phyloP scores from a whole-genome alignment of 2,888 invertebrate genomes.

The Lepas anatifera region DNA sequence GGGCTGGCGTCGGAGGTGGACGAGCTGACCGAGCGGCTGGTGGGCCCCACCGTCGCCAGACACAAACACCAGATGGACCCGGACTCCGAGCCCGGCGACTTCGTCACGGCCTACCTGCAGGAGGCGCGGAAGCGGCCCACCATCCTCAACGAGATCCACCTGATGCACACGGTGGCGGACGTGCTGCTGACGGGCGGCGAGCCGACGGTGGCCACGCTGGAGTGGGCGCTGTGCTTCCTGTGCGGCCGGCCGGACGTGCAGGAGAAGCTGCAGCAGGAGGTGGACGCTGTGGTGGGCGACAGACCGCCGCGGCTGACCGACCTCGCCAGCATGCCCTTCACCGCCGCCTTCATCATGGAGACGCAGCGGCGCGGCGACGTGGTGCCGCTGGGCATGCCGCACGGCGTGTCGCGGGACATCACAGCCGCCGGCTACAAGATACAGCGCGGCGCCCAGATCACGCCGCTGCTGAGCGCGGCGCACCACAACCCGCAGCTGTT shows the following conservation, averaged over 20 bases:
- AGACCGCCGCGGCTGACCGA: neutral
- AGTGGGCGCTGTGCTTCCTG: conserved; percentile 18
- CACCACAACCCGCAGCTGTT: conserved; percentile 16
- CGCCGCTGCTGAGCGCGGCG: conserved; percentile 18
- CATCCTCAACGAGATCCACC: conserved; percentile 11
- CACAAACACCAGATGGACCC: conserved; percentile 18
- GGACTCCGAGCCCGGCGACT: conserved; percentile 16
- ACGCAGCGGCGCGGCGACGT: conserved; percentile 14
- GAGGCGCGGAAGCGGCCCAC: conserved; percentile 17
- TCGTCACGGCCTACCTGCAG: conserved; percentile 24
- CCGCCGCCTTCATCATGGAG: conserved; percentile 14
- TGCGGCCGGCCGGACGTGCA: conserved; percentile 13
- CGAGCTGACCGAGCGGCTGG: neutral
- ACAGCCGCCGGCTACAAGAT: conserved; percentile 15
- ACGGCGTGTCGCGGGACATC: conserved; percentile 15
- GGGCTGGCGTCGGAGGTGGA: neutral
- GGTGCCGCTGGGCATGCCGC: conserved; percentile 16
- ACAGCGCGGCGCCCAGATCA: conserved; percentile 19
- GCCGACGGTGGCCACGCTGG: conserved; percentile 14
- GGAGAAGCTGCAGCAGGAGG: conserved; percentile 9
- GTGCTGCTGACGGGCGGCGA: conserved; percentile 15
- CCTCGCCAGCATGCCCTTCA: conserved; percentile 11
- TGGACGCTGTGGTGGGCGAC: conserved; percentile 8
- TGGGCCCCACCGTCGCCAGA: conserved; percentile 12
- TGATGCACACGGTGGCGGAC: conserved; percentile 3